Conservation (phyloP, 1,140 invertebrate species). For the Drosophila rhopaloa region DNA sequence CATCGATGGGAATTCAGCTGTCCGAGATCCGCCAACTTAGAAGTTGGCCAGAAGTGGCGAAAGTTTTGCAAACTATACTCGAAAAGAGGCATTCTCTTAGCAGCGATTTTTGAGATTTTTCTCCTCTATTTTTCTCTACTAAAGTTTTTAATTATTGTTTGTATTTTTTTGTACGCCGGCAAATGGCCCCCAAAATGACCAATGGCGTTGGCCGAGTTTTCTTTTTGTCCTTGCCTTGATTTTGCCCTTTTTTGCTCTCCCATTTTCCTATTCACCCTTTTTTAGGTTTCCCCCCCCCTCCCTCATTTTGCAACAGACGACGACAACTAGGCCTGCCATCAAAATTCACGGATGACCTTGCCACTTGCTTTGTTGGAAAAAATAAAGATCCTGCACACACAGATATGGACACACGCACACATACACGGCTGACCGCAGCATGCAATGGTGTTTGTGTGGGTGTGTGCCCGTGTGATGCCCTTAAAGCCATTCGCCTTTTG, state of each 20-base stretch:
- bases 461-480: conserved; percentile 6
- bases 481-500: conserved; percentile 44
- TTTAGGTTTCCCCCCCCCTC: conserved; percentile 13
- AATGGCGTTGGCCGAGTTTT: conserved; percentile 35
- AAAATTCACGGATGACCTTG: conserved; percentile 38
- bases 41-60: conserved; percentile 32
- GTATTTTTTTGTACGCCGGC: conserved; percentile 16
- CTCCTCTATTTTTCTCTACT: not conserved
- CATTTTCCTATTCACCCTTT: conserved; percentile 6
- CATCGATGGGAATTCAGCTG: conserved; percentile 23
- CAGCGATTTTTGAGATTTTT: conserved; percentile 6
- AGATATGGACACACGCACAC: conserved; percentile 9
- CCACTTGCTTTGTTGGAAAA: conserved; percentile 24
- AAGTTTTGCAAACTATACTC: conserved; percentile 31
- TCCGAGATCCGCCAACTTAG: conserved; percentile 24
- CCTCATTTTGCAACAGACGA: conserved; percentile 25
- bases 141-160: conserved; percentile 48
- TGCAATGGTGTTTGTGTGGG: conserved; percentile 20
- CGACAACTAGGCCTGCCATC: conserved; percentile 30
- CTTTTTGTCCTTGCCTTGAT: conserved; percentile 26
- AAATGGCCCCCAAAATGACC: conserved; percentile 41
- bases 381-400: conserved; percentile 18
- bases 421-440: conserved; percentile 28
- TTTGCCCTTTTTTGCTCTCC: not conserved
- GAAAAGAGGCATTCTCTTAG: conserved; percentile 19